These are phyloP conservation scores for Slavum lentiscoides DNA, from an alignment of 2,888 invertebrate genomes.

Conservation along the genomic window DNA sequence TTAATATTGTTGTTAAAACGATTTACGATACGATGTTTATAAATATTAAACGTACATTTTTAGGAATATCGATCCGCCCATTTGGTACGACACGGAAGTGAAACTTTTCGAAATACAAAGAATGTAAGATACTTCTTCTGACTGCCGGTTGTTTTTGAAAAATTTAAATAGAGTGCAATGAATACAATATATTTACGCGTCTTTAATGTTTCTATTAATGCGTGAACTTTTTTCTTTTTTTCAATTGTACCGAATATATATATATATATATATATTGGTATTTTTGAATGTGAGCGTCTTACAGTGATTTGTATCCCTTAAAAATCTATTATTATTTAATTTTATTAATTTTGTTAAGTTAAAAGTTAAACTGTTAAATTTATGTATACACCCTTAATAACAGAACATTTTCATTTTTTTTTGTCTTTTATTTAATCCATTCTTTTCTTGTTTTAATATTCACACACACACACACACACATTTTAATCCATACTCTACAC, in stretches of 20 bases:
- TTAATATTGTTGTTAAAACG: background rate
- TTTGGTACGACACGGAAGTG: conserved; percentile 99
- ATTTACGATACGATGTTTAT: background rate
- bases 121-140: conserved; percentile 65
- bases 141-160: background rate
- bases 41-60: conserved; percentile 58
- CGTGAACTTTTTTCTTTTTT: conserved; percentile 11
- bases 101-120: conserved; percentile 98
- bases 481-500: too few species aligned
- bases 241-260: background rate
- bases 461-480: too few species aligned
- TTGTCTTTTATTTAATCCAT: too few species aligned
- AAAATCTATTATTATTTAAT: background rate
- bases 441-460: too few species aligned
- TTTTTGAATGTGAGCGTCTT: conserved; percentile 11
- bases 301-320: background rate
- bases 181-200: conserved; percentile 8
- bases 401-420: background rate
- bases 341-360: too few species aligned
- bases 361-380: too few species aligned
- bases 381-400: background rate
- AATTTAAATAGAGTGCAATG: background rate
- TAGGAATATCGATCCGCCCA: conserved; percentile 96
- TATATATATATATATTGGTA: background rate
- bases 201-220: background rate